A percentile compares a stretch with the other conserved stretches of the same genome.
Conservation (phyloP, 2,888 invertebrate species). For the Orgyia antiqua region DNA sequence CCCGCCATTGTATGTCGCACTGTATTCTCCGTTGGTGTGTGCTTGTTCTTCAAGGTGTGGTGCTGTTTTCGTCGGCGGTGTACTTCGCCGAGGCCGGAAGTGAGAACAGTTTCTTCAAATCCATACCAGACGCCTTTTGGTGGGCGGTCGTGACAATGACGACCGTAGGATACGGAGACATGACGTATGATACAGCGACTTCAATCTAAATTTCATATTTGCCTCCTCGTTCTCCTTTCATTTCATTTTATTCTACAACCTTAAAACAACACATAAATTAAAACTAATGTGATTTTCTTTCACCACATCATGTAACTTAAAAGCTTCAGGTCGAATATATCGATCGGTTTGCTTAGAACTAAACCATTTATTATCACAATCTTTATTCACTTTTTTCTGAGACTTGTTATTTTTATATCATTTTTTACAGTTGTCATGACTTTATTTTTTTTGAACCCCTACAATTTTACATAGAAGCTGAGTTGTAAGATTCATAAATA, state of each 20-base stretch:
- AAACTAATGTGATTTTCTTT: slow-evolving; percentile 59
- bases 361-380: slow-evolving; percentile 43
- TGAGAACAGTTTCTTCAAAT: slow-evolving; percentile 99
- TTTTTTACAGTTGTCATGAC: slow-evolving; percentile 34
- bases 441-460: slow-evolving; percentile 47
- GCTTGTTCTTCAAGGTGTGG: slow-evolving; percentile 95
- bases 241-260: slow-evolving; percentile 58
- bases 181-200: slow-evolving; percentile 90
- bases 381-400: slow-evolving; percentile 44
- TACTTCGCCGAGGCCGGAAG: slow-evolving; percentile 99
- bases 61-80: slow-evolving; percentile 99
- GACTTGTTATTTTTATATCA: slow-evolving; percentile 28
- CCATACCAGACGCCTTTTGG: slow-evolving; percentile 99
- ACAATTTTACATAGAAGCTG: slow-evolving; percentile 68
- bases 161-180: slow-evolving; percentile 99
- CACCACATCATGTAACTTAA: slow-evolving; percentile 58
- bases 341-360: slow-evolving; percentile 59
- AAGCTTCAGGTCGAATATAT: slow-evolving; percentile 60
- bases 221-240: slow-evolving; percentile 52
- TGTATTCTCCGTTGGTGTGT: slow-evolving; percentile 74
- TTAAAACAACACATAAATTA: slow-evolving; percentile 55
- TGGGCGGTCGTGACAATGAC: slow-evolving; percentile 99
- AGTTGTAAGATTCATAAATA: slow-evolving; percentile 46
- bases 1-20: slow-evolving; percentile 69
- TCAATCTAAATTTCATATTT: slow-evolving; percentile 63